Base-by-base conservation (phyloP, 92 coral and sea anemone species). In the Zoanthus solanderi region DNA sequence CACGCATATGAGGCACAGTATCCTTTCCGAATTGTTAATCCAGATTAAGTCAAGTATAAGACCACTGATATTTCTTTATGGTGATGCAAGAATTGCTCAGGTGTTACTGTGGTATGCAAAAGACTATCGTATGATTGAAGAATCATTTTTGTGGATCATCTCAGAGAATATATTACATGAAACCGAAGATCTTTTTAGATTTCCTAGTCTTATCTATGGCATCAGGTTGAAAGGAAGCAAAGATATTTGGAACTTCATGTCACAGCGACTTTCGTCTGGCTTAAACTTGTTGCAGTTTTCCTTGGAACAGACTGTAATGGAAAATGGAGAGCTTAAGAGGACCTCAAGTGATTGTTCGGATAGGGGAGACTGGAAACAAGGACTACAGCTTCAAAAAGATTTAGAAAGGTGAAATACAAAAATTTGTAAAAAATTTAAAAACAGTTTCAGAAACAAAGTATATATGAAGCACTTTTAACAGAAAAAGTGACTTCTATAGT, bases 171-270 rank as follows among this genome's bases (percentile, higher is more conserved):
- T 92, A 30, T 84, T 95, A 15, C 75, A 84, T 12, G 48, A 83
- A 42, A 71, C 88, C 29, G 66, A 67, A 28, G 78, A 89, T 18
- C 56, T 83, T 31, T 88, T 79, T 81, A 85, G 84, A 45, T 84
- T 95, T 29, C 98, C 98, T 2, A 95, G 98, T 48, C 77, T 86
- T 11, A 93, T 93, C 46, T 92, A 95, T 78, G 92, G 87, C n/a
- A 84, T 93, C 18, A 75, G 93, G 37, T 81, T 84, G 9, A 67
- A 88, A 16, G 89, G 84, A 28, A 69, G 16, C 16, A 68, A 81
- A 3, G 75, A 56, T 37, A 53, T 42, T n/a, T 84, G 80, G 10
- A 60, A 85, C 30, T 87, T 91, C 29, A 83, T 78, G 79, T 56
- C 89, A 75, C 88, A 69, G 17, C 92, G 88, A 44, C 79, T 95